These are phyloP conservation scores for Lithophane ornitopus DNA, from an alignment of 2,888 invertebrate species.

Conservation along the genomic window DNA sequence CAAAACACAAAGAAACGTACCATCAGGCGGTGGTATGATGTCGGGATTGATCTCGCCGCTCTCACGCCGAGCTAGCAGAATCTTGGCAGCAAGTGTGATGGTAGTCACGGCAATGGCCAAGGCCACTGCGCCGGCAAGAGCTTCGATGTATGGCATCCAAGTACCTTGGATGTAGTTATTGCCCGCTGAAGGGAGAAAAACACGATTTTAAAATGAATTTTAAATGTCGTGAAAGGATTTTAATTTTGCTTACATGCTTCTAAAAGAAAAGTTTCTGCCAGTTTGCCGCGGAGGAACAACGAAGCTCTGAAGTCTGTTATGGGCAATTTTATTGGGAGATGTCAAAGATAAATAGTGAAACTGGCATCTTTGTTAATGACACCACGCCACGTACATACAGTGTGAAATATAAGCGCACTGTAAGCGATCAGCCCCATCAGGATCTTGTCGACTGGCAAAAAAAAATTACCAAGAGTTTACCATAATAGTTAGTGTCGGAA, in stretches of 20 bases:
- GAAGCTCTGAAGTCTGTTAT: neutral
- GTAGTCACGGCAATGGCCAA: slow-evolving; percentile 12
- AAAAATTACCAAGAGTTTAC: neutral
- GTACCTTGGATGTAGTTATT: neutral
- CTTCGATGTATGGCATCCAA: slow-evolving; percentile 73
- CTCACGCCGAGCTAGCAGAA: slow-evolving; percentile 39
- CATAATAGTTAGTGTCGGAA: neutral
- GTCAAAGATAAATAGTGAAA: neutral
- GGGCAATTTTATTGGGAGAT: neutral
- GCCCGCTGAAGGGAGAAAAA: neutral
- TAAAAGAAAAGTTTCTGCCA: neutral
- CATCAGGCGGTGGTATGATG: neutral
- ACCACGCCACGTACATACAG: neutral
- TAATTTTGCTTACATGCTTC: neutral
- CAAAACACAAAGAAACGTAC: slow-evolving; percentile 13
- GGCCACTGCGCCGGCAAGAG: slow-evolving; percentile 59
- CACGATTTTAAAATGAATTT: neutral
- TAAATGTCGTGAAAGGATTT: neutral
- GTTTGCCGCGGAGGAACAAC: neutral
- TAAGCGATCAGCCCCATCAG: neutral
- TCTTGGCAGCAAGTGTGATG: slow-evolving; percentile 65
- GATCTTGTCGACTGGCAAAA: neutral
- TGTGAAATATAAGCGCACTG: neutral
- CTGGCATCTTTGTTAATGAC: neutral
- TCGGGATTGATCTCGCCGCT: neutral